These are phyloP conservation scores for Lepisosteus osseus DNA, from an alignment of 2,113 vertebrate genomes.

Conservation along the genomic window DNA sequence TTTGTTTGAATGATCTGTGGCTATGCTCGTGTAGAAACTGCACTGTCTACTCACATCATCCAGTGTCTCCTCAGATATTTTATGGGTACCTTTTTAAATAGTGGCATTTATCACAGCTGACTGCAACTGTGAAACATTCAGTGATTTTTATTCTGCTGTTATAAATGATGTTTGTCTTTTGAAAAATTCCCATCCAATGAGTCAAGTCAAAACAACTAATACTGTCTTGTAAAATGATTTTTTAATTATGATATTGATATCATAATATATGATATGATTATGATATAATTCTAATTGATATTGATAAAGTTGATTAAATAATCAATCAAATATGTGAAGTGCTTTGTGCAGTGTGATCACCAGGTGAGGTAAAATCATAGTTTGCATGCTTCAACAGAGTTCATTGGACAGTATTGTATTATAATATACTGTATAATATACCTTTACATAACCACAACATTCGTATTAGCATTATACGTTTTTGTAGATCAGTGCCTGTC, in stretches of 20 bases:
- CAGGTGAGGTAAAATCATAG: neutral
- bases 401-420: constrained; percentile 28
- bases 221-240: no score
- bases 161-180: neutral
- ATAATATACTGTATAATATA: constrained; percentile 15
- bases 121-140: neutral
- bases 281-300: no score
- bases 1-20: constrained; percentile 14
- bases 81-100: neutral
- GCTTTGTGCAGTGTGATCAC: no score
- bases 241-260: no score
- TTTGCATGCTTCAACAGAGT: constrained; percentile 30
- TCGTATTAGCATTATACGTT: neutral
- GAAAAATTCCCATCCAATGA: no score
- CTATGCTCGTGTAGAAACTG: constrained; percentile 7
- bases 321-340: no score
- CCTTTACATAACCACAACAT: constrained; percentile 33
- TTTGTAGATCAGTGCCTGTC: no score
- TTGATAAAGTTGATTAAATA: no score
- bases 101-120: constrained; percentile 5
- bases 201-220: no score
- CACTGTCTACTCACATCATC: neutral
- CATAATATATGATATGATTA: no score
- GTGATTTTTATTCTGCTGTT: neutral
- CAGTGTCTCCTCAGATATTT: constrained; percentile 2